These are phyloP conservation scores for Dipodomys merriami DNA, from an alignment of 2,113 vertebrate species.

Conservation along the genomic window DNA sequence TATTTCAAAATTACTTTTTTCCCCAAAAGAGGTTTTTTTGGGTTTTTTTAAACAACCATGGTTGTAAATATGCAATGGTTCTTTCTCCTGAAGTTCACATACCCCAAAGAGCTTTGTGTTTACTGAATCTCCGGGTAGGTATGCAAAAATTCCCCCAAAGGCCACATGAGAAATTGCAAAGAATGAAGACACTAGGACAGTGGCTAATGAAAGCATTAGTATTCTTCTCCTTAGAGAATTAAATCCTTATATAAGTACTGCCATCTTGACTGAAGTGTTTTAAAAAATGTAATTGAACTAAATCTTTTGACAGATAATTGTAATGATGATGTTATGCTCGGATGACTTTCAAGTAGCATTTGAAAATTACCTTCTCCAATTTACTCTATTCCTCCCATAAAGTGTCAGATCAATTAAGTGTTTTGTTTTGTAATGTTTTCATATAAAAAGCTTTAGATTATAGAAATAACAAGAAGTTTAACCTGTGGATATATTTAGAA, in stretches of 20 bases:
- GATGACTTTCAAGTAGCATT: constrained; percentile 82
- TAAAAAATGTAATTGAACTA: constrained; percentile 83
- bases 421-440: constrained; percentile 23
- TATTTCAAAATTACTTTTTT: constrained; percentile 75
- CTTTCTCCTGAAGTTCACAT: neutral
- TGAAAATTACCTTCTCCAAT: constrained; percentile 82
- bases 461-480: constrained; percentile 70
- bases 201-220: constrained; percentile 80
- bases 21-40: constrained; percentile 27
- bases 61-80: constrained; percentile 64
- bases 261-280: constrained; percentile 81
- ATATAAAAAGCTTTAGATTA: constrained; percentile 60
- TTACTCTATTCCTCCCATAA: constrained; percentile 69
- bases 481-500: neutral
- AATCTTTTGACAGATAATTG: constrained; percentile 85
- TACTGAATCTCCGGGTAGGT: constrained; percentile 47
- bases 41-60: neutral
- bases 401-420: constrained; percentile 57
- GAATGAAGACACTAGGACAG: constrained; percentile 48
- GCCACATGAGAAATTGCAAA: constrained; percentile 52
- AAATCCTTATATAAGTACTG: constrained; percentile 76
- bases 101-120: constrained; percentile 54
- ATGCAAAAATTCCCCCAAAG: constrained; percentile 42
- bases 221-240: constrained; percentile 77
- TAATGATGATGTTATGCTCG: constrained; percentile 82